Evolutionary conservation across 2,888 invertebrate species (phyloP).

Genomic region (Parnassius mnemosyne): DNA sequence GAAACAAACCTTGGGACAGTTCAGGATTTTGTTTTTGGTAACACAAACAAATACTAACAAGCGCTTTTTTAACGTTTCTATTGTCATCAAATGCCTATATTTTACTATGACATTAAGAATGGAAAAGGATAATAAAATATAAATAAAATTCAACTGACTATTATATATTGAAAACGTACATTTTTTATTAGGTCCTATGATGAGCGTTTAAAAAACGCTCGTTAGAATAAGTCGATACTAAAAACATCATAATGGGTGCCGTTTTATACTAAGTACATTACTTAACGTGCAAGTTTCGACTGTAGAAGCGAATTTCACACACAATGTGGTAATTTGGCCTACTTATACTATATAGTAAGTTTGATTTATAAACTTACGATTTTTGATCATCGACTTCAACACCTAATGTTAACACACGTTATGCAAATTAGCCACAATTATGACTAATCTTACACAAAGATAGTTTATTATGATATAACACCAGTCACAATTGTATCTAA

Average conservation of each 20-base stretch:
- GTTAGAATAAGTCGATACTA: neutral
- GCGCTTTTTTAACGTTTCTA: no score
- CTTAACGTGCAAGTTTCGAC: no score
- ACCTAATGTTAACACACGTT: neutral
- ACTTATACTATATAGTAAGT: slow-evolving; percentile 6
- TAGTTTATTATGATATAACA: neutral
- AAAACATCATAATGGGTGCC: neutral
- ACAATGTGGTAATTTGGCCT: slow-evolving; percentile 5
- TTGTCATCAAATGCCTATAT: no score
- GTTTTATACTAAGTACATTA: no score
- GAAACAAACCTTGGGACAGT: no score
- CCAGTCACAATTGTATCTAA: neutral
- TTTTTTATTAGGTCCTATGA: no score
- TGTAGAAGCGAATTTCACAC: slow-evolving; percentile 1
- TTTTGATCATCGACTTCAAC: neutral
- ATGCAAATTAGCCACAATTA: neutral
- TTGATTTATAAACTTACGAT: neutral
- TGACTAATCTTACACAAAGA: neutral
- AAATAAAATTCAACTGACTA: no score
- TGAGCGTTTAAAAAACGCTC: slow-evolving; percentile 16
- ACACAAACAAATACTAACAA: no score
- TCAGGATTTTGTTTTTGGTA: no score
- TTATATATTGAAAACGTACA: no score
- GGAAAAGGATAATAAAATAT: no score
- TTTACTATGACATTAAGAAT: no score